Base-by-base conservation (phyloP, 2,888 invertebrate species). In the Hemithea aestivaria region DNA sequence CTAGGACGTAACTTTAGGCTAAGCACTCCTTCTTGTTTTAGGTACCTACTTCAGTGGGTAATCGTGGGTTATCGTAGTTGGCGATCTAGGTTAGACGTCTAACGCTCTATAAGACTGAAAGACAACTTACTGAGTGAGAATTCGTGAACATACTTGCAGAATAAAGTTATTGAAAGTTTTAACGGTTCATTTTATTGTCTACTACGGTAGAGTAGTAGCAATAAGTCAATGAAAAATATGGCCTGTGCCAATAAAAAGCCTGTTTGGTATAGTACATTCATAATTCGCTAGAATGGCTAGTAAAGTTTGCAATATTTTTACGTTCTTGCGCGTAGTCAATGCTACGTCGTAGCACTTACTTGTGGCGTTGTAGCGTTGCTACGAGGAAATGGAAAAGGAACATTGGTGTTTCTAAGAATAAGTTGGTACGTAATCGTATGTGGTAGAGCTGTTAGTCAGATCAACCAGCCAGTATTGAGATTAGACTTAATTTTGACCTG, bases 1-100 rank as follows among this genome's bases (percentile, higher is more conserved):
- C 53, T 53, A 48, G 48, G 29, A 52, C 59, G 58, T 58, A 61
- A 63, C 51, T 62, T 61, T 47, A 53, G 57, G 57, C 38, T 51
- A 46, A 45, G 47, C 40, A 48, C 48, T 51, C 39, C 51, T 56
- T 59, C 40, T 49, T 37, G 53, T 58, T 63, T 62, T 48, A 56
- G 52, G n/a, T n/a, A n/a, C n/a, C n/a, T 51, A 44, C 36, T 49
- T 50, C 30, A 35, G 23, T 32, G 36, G 40, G 45, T 46, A 42
- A 48, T 43, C 43, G 36, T 40, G 51, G 45, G 39, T 45, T 50
- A 49, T 54, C 53, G 52, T 45, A 16, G 3, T 16, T 16, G 16
- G 16, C 5, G 20, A 16, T 25, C 27, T 31, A 27, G 12, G 11
- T 39, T 36, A 20, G 45, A 46, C 51, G 55, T 55, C 58, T 52